Evolutionary conservation across 2,113 vertebrate species (phyloP).

Genomic region (Carettochelys insculpta): DNA sequence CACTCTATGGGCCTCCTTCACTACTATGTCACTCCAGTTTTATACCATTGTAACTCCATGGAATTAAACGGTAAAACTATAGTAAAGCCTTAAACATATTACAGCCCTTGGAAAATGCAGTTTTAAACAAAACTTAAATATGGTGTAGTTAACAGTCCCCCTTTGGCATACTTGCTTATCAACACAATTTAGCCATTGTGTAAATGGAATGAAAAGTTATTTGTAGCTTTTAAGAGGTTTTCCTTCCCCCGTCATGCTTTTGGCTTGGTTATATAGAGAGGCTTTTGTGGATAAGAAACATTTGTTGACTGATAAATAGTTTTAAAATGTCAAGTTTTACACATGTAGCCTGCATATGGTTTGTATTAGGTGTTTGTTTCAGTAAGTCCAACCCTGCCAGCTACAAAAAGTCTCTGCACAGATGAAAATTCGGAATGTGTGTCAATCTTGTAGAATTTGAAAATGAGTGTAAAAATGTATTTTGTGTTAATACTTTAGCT

Average conservation of each 20-base stretch:
- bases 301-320: background rate
- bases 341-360: background rate
- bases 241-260: background rate
- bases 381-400: background rate
- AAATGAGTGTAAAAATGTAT: background rate
- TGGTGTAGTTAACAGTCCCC: background rate
- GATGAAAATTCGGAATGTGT: background rate
- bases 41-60: background rate
- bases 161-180: background rate
- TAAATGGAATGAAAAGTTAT: background rate
- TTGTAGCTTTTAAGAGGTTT: background rate
- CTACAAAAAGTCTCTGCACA: slow-evolving; percentile 12
- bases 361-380: background rate
- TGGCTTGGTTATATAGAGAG: background rate
- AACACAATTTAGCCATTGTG: background rate
- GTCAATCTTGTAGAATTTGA: background rate
- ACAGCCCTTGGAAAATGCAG: background rate
- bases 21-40: background rate
- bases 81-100: background rate
- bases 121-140: background rate
- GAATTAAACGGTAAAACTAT: background rate
- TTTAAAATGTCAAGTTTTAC: background rate
- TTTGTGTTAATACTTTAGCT: background rate
- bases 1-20: background rate
- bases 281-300: background rate